phyloP scores from a whole-genome alignment of 2,888 invertebrate genomes.

The Hemithea aestivaria region DNA sequence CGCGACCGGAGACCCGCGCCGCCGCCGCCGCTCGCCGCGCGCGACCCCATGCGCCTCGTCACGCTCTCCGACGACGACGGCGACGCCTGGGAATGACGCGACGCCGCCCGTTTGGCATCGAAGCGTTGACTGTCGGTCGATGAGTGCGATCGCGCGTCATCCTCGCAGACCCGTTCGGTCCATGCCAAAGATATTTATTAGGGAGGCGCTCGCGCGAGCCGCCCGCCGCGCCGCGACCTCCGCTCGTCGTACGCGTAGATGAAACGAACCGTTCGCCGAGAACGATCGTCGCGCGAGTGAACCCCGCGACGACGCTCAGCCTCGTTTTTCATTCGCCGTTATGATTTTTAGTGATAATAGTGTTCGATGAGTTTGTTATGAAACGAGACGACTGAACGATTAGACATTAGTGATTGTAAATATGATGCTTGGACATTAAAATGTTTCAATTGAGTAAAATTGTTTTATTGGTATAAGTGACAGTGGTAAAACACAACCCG shows the following conservation, averaged over 20 bases:
- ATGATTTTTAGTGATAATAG: slow-evolving; percentile 75
- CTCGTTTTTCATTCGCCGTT: slow-evolving; percentile 72
- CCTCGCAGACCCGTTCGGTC: slow-evolving; percentile 69
- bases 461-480: slow-evolving; percentile 46
- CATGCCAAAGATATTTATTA: slow-evolving; percentile 80
- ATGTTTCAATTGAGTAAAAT: slow-evolving; percentile 66
- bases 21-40: slow-evolving; percentile 24
- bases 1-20: slow-evolving; percentile 26
- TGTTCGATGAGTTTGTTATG: slow-evolving; percentile 73
- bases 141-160: slow-evolving; percentile 49
- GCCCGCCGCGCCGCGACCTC: slow-evolving; percentile 41
- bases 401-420: slow-evolving; percentile 76
- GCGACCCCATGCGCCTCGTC: slow-evolving; percentile 51
- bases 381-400: slow-evolving; percentile 74
- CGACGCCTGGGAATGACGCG: slow-evolving; percentile 64
- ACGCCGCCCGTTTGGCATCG: slow-evolving; percentile 26
- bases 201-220: slow-evolving; percentile 43
- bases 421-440: slow-evolving; percentile 75
- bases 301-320: slow-evolving; percentile 72
- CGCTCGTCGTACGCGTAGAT: slow-evolving; percentile 57
- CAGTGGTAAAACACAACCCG: slow-evolving; percentile 1
- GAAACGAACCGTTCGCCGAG: slow-evolving; percentile 54
- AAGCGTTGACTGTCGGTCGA: slow-evolving; percentile 54
- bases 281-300: slow-evolving; percentile 53
- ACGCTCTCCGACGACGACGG: slow-evolving; percentile 65